These are phyloP conservation scores for Brachypalpus laphriformis DNA, from an alignment of 2,888 invertebrate species.

Conservation along the genomic window DNA sequence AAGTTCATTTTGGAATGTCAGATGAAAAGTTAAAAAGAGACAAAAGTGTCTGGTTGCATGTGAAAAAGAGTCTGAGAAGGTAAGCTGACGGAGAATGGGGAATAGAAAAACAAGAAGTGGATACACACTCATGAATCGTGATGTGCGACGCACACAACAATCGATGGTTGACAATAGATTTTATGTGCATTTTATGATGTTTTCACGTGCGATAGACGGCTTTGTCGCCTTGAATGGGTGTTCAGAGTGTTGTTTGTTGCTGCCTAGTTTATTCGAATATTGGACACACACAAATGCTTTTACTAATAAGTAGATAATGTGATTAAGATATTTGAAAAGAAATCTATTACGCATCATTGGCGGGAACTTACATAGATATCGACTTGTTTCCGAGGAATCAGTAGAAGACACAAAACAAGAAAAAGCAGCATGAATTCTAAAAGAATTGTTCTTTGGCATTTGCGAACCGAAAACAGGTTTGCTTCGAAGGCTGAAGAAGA, in stretches of 20 bases:
- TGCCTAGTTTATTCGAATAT: slow-evolving; percentile 32
- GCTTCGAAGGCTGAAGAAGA: too few relatives aligned
- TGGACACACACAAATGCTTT: slow-evolving; percentile 20
- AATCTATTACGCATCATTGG: slow-evolving; percentile 37
- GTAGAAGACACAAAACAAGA: slow-evolving; percentile 2
- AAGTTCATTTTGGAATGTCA: slow-evolving; percentile 43
- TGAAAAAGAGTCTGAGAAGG: slow-evolving; percentile 7
- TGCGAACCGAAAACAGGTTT: too few relatives aligned
- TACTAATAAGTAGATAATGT: slow-evolving; percentile 23
- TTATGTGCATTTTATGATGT: slow-evolving; percentile 53
- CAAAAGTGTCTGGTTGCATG: slow-evolving; percentile 32
- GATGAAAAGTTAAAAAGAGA: slow-evolving; percentile 1
- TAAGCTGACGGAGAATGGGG: not conserved
- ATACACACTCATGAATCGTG: slow-evolving; percentile 3
- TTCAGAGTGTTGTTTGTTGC: slow-evolving; percentile 17
- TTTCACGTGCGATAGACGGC: slow-evolving; percentile 34
- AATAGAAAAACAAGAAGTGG: not conserved
- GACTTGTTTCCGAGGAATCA: slow-evolving; percentile 6
- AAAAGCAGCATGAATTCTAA: not conserved
- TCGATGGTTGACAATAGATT: slow-evolving; percentile 46
- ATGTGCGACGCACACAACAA: slow-evolving; percentile 18
- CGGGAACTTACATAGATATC: not conserved
- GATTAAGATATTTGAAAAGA: slow-evolving; percentile 34
- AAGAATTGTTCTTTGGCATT: not conserved
- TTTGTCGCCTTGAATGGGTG: slow-evolving; percentile 34